Evolutionary conservation across 2,888 invertebrate species (phyloP).

Genomic region (Torymus tubicola): DNA sequence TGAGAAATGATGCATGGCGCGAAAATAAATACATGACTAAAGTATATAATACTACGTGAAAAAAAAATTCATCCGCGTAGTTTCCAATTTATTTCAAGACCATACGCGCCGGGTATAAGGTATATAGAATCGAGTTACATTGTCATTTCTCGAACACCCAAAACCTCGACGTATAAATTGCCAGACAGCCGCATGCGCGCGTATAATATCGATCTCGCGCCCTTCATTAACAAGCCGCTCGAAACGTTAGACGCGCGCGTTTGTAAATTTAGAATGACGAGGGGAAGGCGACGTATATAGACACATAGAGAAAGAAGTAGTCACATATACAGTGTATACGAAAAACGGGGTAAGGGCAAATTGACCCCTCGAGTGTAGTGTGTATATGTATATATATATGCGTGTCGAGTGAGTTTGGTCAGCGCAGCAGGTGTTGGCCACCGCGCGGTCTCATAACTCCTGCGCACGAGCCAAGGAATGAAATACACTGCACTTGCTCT

Average conservation of each 20-base stretch:
- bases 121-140: too few species aligned
- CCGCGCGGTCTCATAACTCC: too few species aligned
- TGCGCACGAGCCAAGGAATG: too few species aligned
- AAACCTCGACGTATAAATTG: too few species aligned
- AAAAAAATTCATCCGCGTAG: too few species aligned
- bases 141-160: not conserved
- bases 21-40: conserved; percentile 41
- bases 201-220: conserved; percentile 33
- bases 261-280: conserved; percentile 18
- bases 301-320: too few species aligned
- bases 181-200: not conserved
- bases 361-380: not conserved
- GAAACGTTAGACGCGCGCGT: not conserved
- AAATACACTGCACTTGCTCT: too few species aligned
- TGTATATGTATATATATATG: too few species aligned
- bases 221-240: not conserved
- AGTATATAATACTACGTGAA: not conserved
- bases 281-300: not conserved
- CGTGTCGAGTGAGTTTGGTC: not conserved
- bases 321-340: not conserved
- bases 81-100: too few species aligned
- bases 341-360: conserved; percentile 25
- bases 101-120: too few species aligned
- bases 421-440: conserved; percentile 18
- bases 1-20: conserved; percentile 15